phyloP scores from a whole-genome alignment of 2,113 vertebrate species.

The Menidia beryllina region DNA sequence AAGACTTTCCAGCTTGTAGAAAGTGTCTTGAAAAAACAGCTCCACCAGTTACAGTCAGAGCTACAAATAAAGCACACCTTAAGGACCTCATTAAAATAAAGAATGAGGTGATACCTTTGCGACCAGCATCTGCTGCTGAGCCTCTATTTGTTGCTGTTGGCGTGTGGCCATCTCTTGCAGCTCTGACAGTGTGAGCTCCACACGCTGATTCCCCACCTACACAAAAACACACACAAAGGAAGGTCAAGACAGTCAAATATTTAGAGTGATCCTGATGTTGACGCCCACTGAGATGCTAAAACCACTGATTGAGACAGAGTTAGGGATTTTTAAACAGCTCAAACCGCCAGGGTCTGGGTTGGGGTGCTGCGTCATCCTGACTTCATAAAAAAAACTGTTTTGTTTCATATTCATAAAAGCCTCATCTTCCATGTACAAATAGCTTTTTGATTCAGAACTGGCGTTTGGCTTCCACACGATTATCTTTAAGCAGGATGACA shows the following conservation, averaged over 20 bases:
- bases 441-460: not conserved
- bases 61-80: too few species aligned
- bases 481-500: slow-evolving; percentile 1
- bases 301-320: not conserved
- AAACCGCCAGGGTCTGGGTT: not conserved
- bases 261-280: not conserved
- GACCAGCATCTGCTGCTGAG: slow-evolving; percentile 81
- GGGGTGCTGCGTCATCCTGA: not conserved
- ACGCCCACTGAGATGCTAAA: not conserved
- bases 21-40: too few species aligned
- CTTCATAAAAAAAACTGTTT: slow-evolving; percentile 6
- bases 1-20: not conserved
- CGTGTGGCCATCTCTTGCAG: slow-evolving; percentile 81
- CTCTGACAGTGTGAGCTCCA: slow-evolving; percentile 80
- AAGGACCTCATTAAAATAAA: not conserved
- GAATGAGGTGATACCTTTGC: slow-evolving; percentile 68
- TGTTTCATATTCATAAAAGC: too few species aligned
- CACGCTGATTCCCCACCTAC: slow-evolving; percentile 75
- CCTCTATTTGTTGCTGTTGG: slow-evolving; percentile 81
- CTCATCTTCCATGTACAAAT: not conserved
- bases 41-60: too few species aligned
- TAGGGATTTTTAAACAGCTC: not conserved
- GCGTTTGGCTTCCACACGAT: slow-evolving; percentile 2
- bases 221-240: slow-evolving; percentile 36
- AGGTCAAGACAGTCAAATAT: slow-evolving; percentile 19